A percentile compares a stretch with the other conserved stretches of the same genome.
phyloP scores from a whole-genome alignment of 2,888 invertebrate genomes.

The Cyrtodaria siliqua region DNA sequence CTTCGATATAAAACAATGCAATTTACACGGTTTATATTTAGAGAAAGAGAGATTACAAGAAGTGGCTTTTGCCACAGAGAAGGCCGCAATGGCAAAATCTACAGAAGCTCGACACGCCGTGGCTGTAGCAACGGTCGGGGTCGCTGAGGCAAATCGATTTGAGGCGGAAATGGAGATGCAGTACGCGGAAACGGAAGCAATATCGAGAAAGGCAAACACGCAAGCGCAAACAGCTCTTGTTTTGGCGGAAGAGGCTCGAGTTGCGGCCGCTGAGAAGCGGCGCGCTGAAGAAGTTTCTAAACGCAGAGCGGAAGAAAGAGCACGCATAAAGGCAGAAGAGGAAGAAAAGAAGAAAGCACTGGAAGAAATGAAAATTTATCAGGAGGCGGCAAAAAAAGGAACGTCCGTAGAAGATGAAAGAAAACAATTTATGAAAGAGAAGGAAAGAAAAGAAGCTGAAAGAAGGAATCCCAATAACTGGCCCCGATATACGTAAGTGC shows the following conservation, averaged over 20 bases:
- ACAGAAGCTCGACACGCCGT: slow-evolving; percentile 66
- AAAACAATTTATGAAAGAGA: slow-evolving; percentile 59
- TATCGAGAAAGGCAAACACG: slow-evolving; percentile 64
- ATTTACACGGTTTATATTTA: slow-evolving; percentile 22
- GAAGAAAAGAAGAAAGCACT: slow-evolving; percentile 69
- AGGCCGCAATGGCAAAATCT: slow-evolving; percentile 69
- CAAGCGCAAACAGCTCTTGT: slow-evolving; percentile 56
- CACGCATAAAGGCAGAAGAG: slow-evolving; percentile 69
- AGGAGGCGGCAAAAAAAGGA: slow-evolving; percentile 71
- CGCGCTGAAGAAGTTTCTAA: slow-evolving; percentile 71
- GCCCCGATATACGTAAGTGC: slow-evolving; percentile 78
- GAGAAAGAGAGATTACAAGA: slow-evolving; percentile 65
- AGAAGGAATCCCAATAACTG: slow-evolving; percentile 79
- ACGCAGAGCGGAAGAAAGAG: slow-evolving; percentile 67
- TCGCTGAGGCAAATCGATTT: slow-evolving; percentile 64
- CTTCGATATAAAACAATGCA: too few relatives aligned
- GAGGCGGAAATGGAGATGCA: slow-evolving; percentile 68
- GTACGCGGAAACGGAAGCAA: slow-evolving; percentile 68
- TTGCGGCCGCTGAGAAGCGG: slow-evolving; percentile 69
- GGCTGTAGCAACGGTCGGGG: slow-evolving; percentile 64
- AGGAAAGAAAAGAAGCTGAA: slow-evolving; percentile 67
- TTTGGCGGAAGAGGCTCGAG: slow-evolving; percentile 68
- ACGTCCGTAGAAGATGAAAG: slow-evolving; percentile 76
- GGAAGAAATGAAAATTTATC: slow-evolving; percentile 67
- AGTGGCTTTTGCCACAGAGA: slow-evolving; percentile 64